These are phyloP conservation scores for Drosophila mayaguana DNA, from an alignment of 2,888 invertebrate species.

Conservation along the genomic window DNA sequence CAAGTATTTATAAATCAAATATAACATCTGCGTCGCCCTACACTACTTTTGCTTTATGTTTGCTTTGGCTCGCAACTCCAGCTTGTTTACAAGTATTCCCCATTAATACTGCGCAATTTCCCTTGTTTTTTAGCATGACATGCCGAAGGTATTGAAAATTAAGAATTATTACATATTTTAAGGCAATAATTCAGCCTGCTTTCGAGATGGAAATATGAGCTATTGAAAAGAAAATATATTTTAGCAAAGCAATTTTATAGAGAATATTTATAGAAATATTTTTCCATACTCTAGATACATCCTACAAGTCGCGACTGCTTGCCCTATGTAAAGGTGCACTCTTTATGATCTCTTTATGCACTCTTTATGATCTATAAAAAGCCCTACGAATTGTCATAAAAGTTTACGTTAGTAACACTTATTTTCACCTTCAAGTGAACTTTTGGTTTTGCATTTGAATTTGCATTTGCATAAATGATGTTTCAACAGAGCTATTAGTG, in stretches of 20 bases:
- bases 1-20: conserved; percentile 78
- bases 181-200: conserved; percentile 43
- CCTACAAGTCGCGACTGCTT: no score
- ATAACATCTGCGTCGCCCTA: conserved; percentile 22
- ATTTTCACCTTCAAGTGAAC: conserved; percentile 2
- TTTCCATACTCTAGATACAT: no score
- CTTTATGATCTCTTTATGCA: background rate
- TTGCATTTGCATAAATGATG: conserved; percentile 17
- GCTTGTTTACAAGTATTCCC: conserved; percentile 74
- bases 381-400: background rate
- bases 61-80: conserved; percentile 28
- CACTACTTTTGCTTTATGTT: conserved; percentile 41
- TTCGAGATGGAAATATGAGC: background rate
- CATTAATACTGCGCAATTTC: conserved; percentile 61
- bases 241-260: background rate
- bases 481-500: background rate
- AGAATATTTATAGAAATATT: no score
- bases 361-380: background rate
- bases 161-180: conserved; percentile 70
- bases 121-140: conserved; percentile 25
- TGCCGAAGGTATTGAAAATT: conserved; percentile 58
- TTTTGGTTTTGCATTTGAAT: conserved; percentile 6
- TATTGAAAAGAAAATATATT: background rate
- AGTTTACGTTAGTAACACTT: background rate
- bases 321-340: no score